Conservation (phyloP, 2,113 vertebrate genomes). For the Serilophus lunatus region DNA sequence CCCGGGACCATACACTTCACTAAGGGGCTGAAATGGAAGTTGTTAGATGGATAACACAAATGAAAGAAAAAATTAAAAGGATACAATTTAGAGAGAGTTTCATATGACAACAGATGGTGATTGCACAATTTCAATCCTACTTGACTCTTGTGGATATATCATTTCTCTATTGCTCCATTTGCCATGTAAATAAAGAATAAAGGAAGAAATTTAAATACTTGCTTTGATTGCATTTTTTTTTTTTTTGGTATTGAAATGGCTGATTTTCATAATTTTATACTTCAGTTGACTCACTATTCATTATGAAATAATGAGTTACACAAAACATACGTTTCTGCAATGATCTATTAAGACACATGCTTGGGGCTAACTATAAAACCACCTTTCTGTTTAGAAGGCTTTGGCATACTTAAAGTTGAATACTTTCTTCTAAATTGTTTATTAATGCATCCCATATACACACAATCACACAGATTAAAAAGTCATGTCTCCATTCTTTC, state of each 20-base stretch:
- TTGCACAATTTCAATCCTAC: conserved; percentile 4
- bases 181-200: conserved; percentile 16
- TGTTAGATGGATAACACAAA: not conserved
- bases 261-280: not conserved
- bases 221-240: not conserved
- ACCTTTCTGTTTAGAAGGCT: not conserved
- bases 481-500: not conserved
- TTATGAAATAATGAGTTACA: not conserved
- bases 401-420: not conserved
- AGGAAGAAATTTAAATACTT: not conserved
- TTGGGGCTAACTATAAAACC: not conserved
- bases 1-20: not conserved
- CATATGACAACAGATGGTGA: conserved; percentile 1
- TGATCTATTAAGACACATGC: not conserved
- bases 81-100: not conserved
- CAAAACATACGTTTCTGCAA: not conserved
- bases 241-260: not conserved
- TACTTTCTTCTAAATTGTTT: not conserved
- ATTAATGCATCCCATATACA: not conserved
- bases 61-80: not conserved
- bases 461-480: not conserved
- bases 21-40: not conserved
- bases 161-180: conserved; percentile 3
- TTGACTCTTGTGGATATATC: not conserved
- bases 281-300: not conserved